Evolutionary conservation across 2,797 vertebrate genomes (phyloP), one percentile per base, ranked within the genome.

Genomic region (Aplochiton taeniatus): DNA sequence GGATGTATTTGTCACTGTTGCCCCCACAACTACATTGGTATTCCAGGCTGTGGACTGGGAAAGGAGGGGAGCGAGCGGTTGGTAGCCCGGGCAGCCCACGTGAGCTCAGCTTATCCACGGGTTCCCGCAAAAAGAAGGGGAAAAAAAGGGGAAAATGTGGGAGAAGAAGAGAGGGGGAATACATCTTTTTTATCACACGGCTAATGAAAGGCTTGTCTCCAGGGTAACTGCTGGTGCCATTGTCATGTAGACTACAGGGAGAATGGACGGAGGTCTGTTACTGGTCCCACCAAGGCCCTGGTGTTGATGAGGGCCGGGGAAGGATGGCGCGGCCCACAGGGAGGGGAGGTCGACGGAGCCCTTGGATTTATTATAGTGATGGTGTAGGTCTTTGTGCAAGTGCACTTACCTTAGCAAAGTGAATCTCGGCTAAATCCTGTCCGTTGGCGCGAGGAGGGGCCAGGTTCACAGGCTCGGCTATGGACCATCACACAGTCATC

Each of bases 151-250:
- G 50, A 4, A 44, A 58, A 66, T 51, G 51, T 43, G 66, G 57
- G 73, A 68, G 72, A 60, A 78, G 76, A 70, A 70, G 77, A 65
- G 66, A 79, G 58, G 61, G 74, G 83, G 85, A 87, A 91, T 90
- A 86, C 89, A 88, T 92, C 88, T 91, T 82, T 89, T 92, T 91
- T 91, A 91, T 89, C 87, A 88, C 90, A 86, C 78, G 78, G 81
- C 83, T 80, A 74, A 78, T 89, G 89, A 92, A 91, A 91, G 83
- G 85, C 75, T 69, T 10, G 90, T 91, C 75, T 83, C 91, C 88
- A 4, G 72, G 89, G 91, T 19, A 80, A 93, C 91, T 61, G 76
- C 83, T 82, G 85, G 84, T 88, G 76, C 88, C 63, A 87, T 90
- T 93, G 90, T 91, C 84, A 83, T 86, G 85, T 74, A 73, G 73